A percentile compares a stretch with the other conserved stretches of the same genome.
Conservation (phyloP, 2,797 vertebrate genomes). For the Mico argentatus region DNA sequence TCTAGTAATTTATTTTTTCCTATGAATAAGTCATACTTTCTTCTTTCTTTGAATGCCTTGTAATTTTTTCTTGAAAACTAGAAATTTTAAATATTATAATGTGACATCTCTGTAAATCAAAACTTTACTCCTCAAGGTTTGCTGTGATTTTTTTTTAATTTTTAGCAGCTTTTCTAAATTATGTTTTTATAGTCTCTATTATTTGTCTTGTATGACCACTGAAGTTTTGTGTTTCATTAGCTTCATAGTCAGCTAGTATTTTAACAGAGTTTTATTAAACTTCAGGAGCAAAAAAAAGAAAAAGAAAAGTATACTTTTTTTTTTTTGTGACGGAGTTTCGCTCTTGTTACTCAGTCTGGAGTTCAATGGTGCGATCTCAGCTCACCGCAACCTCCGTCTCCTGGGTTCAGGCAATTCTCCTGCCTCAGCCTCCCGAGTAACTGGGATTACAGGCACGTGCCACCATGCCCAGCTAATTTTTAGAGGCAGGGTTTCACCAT, state of each 20-base stretch:
- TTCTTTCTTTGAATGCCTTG: background rate
- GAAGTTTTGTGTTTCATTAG: background rate
- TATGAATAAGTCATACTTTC: background rate
- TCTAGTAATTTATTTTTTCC: background rate
- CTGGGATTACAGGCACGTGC: no score
- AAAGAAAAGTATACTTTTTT: background rate
- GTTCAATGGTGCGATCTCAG: no score
- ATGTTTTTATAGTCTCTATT: background rate
- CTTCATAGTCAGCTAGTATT: background rate
- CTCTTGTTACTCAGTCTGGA: no score
- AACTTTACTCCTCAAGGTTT: background rate
- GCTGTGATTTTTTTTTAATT: background rate
- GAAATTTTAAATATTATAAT: background rate
- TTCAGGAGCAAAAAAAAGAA: accelerated
- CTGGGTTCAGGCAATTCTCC: no score
- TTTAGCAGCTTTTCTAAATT: background rate
- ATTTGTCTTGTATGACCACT: background rate
- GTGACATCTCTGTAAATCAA: background rate
- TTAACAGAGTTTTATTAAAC: background rate
- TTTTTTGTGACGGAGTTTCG: no score
- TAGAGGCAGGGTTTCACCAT: no score
- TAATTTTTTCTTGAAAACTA: background rate
- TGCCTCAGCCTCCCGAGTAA: no score
- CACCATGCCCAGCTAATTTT: no score
- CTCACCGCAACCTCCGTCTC: no score